Conservation (phyloP, 2,888 invertebrate genomes). For the Rosalia funebris region DNA sequence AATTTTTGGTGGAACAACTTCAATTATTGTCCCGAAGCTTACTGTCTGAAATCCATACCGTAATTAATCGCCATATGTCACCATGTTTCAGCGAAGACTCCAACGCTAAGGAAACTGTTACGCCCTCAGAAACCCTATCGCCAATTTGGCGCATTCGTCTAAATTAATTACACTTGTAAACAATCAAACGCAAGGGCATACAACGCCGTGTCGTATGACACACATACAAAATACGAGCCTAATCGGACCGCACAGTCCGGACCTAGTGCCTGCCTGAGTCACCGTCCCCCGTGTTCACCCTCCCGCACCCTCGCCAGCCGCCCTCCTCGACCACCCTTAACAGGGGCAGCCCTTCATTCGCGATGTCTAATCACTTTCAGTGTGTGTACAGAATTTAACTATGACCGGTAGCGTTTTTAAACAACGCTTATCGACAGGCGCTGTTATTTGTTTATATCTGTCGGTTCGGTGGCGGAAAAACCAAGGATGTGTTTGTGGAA, state of each 20-base stretch:
- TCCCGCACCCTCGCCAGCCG: conserved; percentile 43
- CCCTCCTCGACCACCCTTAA: conserved; percentile 46
- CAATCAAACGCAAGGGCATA: conserved; percentile 17
- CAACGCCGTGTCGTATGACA: conserved; percentile 10
- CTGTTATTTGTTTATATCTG: conserved; percentile 24
- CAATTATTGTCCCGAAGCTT: too few species aligned
- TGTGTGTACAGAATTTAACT: conserved; percentile 54
- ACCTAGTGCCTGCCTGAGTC: conserved; percentile 52
- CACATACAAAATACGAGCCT: conserved; percentile 30
- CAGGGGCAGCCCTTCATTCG: conserved; percentile 57
- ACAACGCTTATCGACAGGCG: conserved; percentile 12
- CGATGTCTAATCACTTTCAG: conserved; percentile 62
- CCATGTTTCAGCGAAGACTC: background rate
- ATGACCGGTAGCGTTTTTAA: conserved; percentile 47
- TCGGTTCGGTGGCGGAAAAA: conserved; percentile 24
- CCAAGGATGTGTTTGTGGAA: conserved; percentile 13
- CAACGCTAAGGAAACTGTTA: conserved; percentile 9
- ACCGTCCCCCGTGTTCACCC: conserved; percentile 53
- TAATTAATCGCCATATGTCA: background rate
- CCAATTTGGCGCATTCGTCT: background rate
- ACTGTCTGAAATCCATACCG: too few species aligned
- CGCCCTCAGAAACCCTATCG: background rate
- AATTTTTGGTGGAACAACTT: too few species aligned
- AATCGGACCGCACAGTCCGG: conserved; percentile 17
- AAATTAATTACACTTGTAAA: conserved; percentile 20